Base-by-base conservation (phyloP, 1,140 invertebrate genomes). In the Vanessa tameamea region DNA sequence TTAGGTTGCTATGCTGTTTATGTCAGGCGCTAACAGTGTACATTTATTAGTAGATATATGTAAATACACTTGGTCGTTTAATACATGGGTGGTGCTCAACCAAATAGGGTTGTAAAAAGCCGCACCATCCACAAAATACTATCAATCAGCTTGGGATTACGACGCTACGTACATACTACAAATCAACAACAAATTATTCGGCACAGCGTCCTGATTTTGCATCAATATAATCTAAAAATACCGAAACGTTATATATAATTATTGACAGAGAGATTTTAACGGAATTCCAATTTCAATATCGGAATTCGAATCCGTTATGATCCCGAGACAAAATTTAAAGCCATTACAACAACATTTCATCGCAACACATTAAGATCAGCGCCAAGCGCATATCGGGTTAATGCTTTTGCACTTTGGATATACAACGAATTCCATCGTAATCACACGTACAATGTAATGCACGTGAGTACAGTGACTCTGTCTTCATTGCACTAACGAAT, bases 261-360 rank as follows among this genome's bases (percentile, higher is more conserved):
- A 43, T 43, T 43, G 6, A 43, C 9, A 9, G 7, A 43, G 6
- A 43, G 37, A 43, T 43, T 9, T 43, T 43, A 43, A 43, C 6
- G 37, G 37, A 43, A 43, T 43, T 43, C 37, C 5, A 51, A 51
- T 15, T 15, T n/a, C 12, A 59, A 11, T 20, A 59, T 26, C 57
- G 23, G 57, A 13, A 59, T 59, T 20, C 23, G 12, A 31, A 59
- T 59, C 57, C 57, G 23, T 31, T 59, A 31, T 59, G 57, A 59
- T 20, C 57, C 23, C 57, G 57, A 59, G 57, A 59, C 57, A 31
- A 59, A 59, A 59, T 59, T 13, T 37, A 65, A 65, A 65, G 37
- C 31, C 43, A 47, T 64, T 64, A 64, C 43, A 64, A 64, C 26
- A 47, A 64, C 43, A 47, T 64, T 64, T 47, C 43, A 64, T 9